These are phyloP conservation scores for Elgaria multicarinata DNA, from an alignment of 2,113 vertebrate species.

Conservation along the genomic window DNA sequence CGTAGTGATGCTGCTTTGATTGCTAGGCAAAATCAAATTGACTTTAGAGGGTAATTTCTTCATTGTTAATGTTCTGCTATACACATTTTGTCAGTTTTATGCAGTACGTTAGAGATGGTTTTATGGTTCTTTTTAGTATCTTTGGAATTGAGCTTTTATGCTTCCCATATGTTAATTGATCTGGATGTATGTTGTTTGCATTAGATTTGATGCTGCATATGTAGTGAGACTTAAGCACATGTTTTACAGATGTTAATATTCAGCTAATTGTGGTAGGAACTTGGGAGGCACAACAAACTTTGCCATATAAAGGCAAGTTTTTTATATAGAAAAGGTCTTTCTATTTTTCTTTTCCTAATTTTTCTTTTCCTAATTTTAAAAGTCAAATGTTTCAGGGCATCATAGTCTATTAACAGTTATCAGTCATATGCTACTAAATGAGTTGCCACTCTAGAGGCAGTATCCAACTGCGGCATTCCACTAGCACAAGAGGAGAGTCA, in stretches of 20 bases:
- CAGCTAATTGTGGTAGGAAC: neutral
- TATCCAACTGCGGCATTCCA: too few relatives aligned
- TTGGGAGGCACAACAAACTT: neutral
- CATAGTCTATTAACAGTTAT: neutral
- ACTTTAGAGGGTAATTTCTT: neutral
- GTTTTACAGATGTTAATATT: neutral
- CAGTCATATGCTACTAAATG: neutral
- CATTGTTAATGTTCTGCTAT: slow-evolving; percentile 8
- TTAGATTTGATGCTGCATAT: neutral
- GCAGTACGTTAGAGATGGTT: neutral
- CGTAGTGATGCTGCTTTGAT: neutral
- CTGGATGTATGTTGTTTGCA: neutral
- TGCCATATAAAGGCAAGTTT: neutral
- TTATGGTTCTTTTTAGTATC: slow-evolving; percentile 23
- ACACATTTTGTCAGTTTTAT: neutral
- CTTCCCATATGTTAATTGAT: slow-evolving; percentile 13
- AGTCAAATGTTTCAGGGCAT: neutral
- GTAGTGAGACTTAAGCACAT: neutral
- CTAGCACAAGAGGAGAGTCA: too few relatives aligned
- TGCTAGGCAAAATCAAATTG: slow-evolving; percentile 2
- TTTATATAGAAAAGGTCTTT: neutral
- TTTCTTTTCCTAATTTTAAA: neutral
- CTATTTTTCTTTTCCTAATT: neutral
- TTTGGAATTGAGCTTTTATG: neutral
- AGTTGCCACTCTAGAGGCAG: neutral